A percentile compares a stretch with the other conserved stretches of the same genome.
phyloP scores from a whole-genome alignment of 2,888 invertebrate species.

The Caenorhabditis afra region DNA sequence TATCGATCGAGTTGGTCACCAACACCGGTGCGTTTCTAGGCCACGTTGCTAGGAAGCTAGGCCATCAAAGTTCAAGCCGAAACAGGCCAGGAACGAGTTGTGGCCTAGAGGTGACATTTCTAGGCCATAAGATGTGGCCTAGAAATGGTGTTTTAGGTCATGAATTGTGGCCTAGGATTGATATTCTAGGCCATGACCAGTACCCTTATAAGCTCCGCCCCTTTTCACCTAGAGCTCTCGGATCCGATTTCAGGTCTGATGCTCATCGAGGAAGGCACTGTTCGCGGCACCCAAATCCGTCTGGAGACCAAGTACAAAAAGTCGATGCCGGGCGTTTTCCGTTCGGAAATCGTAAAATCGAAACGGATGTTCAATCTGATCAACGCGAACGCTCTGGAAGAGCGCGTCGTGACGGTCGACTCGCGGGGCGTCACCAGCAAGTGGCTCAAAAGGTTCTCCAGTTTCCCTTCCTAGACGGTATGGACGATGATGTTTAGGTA shows the following conservation, averaged over 20 bases:
- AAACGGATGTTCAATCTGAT: constrained; percentile 70
- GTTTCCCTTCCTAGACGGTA: neutral
- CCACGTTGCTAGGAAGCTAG: too few species aligned
- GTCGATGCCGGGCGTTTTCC: constrained; percentile 60
- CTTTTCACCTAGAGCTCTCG: too few species aligned
- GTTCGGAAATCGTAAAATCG: constrained; percentile 56
- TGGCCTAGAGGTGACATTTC: too few species aligned
- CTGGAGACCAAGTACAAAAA: constrained; percentile 70
- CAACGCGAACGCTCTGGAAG: constrained; percentile 66
- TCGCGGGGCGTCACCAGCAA: constrained; percentile 61
- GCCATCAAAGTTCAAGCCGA: too few species aligned
- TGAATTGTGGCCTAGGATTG: too few species aligned
- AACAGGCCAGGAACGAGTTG: too few species aligned
- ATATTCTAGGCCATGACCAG: too few species aligned
- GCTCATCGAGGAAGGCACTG: constrained; percentile 77
- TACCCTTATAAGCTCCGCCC: too few species aligned
- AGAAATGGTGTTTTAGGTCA: too few species aligned
- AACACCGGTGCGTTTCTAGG: constrained; percentile 78
- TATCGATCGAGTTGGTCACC: constrained; percentile 75
- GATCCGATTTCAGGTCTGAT: constrained; percentile 66
- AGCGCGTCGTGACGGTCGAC: constrained; percentile 66
- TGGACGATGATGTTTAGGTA: constrained; percentile 38
- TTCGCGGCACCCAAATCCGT: constrained; percentile 65
- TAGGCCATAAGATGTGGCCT: too few species aligned
- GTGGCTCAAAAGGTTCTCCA: constrained; percentile 67